Evolutionary conservation across 2,888 invertebrate genomes (phyloP).

Genomic region (Chrysolina oricalcia): DNA sequence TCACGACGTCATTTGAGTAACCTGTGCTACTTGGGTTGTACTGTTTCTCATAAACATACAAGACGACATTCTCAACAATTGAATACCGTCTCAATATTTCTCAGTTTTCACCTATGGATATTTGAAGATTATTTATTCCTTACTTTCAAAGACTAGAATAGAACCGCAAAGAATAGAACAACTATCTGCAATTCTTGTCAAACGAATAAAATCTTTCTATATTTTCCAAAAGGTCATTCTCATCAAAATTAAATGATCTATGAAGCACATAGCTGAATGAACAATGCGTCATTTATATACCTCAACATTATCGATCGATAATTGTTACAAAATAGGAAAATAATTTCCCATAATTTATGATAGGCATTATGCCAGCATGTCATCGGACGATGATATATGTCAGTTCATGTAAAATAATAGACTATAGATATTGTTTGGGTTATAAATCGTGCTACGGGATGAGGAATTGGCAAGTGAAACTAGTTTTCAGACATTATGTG

Average conservation of each 20-base stretch:
- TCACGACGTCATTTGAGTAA: no score
- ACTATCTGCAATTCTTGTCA: neutral
- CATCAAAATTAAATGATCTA: slow-evolving; percentile 16
- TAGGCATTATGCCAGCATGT: slow-evolving; percentile 32
- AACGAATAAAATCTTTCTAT: neutral
- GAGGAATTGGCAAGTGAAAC: slow-evolving; percentile 51
- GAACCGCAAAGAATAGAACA: neutral
- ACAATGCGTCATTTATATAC: slow-evolving; percentile 30
- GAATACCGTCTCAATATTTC: no score
- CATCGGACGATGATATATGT: slow-evolving; percentile 33
- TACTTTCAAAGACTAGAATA: neutral
- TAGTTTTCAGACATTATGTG: slow-evolving; percentile 23
- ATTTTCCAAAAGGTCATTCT: slow-evolving; percentile 1
- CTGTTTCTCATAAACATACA: no score
- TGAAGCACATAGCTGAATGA: neutral
- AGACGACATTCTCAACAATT: no score
- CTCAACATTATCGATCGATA: slow-evolving; percentile 35
- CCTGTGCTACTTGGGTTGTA: no score
- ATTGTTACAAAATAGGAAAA: slow-evolving; percentile 39
- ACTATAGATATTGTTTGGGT: slow-evolving; percentile 49
- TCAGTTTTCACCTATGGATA: no score
- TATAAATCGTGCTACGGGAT: slow-evolving; percentile 53
- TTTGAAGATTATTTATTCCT: no score
- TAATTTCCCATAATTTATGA: slow-evolving; percentile 34
- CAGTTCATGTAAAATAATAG: slow-evolving; percentile 40